A percentile compares a stretch with the other conserved stretches of the same genome.
These are phyloP conservation scores for Lithosia quadra DNA, from an alignment of 2,888 invertebrate species.

Conservation along the genomic window DNA sequence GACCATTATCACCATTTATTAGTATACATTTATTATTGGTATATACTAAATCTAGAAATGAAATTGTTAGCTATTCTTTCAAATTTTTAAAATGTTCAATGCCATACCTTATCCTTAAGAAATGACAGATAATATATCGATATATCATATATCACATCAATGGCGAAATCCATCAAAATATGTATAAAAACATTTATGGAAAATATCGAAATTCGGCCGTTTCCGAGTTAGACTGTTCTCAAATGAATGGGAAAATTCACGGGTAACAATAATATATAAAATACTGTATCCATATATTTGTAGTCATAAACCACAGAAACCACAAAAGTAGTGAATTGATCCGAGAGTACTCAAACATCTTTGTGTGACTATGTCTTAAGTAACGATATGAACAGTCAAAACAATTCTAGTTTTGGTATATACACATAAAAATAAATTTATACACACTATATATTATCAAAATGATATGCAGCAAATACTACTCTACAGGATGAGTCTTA, in stretches of 20 bases:
- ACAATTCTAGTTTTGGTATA: background rate
- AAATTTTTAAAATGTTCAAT: background rate
- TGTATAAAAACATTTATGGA: too few species aligned
- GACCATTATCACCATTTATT: background rate
- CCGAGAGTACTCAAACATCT: background rate
- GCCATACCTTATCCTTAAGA: background rate
- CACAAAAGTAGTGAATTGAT: too few species aligned
- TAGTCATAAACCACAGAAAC: too few species aligned
- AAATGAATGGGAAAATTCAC: too few species aligned
- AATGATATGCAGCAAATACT: background rate
- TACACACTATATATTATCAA: background rate
- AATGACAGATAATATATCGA: too few species aligned
- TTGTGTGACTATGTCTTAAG: background rate
- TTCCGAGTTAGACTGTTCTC: too few species aligned
- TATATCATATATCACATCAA: too few species aligned
- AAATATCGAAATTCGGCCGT: too few species aligned
- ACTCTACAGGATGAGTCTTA: background rate
- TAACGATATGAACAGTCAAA: background rate
- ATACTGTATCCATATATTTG: too few species aligned
- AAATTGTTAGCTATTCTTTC: background rate
- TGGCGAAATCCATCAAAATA: too few species aligned
- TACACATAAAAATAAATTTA: slow-evolving; percentile 4
- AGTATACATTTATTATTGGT: background rate
- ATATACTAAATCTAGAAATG: background rate
- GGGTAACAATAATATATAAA: too few species aligned